Base-by-base conservation (phyloP, 1,140 invertebrate species). In the Bathynomus jamesi region DNA sequence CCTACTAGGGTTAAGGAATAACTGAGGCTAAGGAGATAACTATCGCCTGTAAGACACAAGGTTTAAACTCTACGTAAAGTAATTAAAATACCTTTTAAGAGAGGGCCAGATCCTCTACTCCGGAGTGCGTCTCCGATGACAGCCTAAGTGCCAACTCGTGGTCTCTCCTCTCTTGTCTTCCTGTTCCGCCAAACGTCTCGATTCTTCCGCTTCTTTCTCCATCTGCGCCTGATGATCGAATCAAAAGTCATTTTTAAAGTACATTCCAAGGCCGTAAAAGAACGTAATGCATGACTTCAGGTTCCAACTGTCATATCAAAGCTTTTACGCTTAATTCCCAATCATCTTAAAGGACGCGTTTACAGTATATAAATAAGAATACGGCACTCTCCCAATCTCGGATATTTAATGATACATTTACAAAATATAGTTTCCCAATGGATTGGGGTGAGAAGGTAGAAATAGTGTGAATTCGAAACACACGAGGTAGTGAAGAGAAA, bases 121-220 rank as follows among this genome's bases (percentile, higher is more conserved):
- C 89, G 31, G 91, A 92, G 78, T 95, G 92, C 62, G 91, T 93
- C 82, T 97, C 95, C 79, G 90, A 88, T 25, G 95, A 95, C 53
- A 99, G 84, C 74, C 95, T 84, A 13, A 96, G 83, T 4, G 96
- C 95, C 81, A 99, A 85, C 80, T 98, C 95, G 80, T 95, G 89
- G 83, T 99, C 96, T 72, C 94, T 86, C 71, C 92, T 85, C 81
- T 98, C 95, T 83, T 98, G 95, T 98, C 94, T 72, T 91, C 80
- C 77, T 90, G 40, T 53, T 53, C 40, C 21, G 40, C 40, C 40
- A 53, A 53, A 3, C 40, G 40, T 17, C 40, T 11, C 13, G 40
- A 53, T 53, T 53, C 40, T 21, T 53, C 40, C 40, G 21, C 21
- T 53, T 53, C 40, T 21, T 53, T 53, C 40, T 53, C 40, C 40